These are phyloP conservation scores for Drosophila triauraria DNA, from an alignment of 1,140 invertebrate species.

Conservation along the genomic window DNA sequence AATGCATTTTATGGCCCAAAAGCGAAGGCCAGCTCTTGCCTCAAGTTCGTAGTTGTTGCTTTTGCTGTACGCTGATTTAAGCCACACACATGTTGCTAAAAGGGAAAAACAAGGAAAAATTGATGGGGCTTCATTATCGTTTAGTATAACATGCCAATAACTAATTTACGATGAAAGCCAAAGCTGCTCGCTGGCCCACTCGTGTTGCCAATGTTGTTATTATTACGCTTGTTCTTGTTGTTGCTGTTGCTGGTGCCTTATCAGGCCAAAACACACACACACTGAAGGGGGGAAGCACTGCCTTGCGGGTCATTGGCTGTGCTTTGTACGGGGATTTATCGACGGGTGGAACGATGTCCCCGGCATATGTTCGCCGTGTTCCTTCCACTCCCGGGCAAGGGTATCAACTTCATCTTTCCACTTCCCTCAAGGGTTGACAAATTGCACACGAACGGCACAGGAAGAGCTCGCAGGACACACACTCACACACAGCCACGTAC, in stretches of 20 bases:
- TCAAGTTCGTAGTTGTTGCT: conserved; percentile 38
- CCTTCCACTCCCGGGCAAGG: conserved; percentile 8
- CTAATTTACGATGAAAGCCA: conserved; percentile 78
- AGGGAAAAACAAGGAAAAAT: conserved; percentile 7
- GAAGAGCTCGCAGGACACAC: conserved; percentile 24
- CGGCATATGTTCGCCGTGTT: conserved; percentile 59
- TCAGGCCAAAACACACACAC: conserved; percentile 51
- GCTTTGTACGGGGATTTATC: conserved; percentile 44
- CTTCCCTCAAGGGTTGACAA: conserved; percentile 66
- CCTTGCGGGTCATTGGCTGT: conserved; percentile 40
- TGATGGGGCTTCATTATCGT: conserved; percentile 67
- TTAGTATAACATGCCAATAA: conserved; percentile 81
- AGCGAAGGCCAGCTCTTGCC: conserved; percentile 32
- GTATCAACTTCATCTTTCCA: conserved; percentile 39
- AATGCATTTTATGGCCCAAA: conserved; percentile 88
- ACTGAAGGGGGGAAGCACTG: background rate
- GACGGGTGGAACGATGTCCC: conserved; percentile 35
- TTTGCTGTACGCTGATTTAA: conserved; percentile 42
- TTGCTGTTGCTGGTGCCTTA: conserved; percentile 55
- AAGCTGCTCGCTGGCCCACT: conserved; percentile 11
- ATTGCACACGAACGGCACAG: conserved; percentile 48
- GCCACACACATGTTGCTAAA: conserved; percentile 68
- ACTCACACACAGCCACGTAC: conserved; percentile 27
- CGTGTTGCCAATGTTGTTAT: conserved; percentile 42
- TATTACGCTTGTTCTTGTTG: conserved; percentile 22